Evolutionary conservation across 2,113 vertebrate genomes (phyloP).

Genomic region (Nipponia nippon): DNA sequence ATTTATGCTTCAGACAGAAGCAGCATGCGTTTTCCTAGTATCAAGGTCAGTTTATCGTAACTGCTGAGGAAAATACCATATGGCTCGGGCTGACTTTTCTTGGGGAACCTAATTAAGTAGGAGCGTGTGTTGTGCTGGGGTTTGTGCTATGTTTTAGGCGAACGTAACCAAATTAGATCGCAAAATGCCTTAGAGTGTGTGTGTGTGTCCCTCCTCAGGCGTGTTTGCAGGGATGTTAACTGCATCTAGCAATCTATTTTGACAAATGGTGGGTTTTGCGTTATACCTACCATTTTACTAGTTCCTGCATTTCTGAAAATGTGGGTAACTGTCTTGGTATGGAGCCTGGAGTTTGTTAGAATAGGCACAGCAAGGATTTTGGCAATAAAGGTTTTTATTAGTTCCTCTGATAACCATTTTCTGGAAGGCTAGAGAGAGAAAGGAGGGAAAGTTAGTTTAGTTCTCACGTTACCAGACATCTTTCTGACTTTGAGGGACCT

Average conservation of each 20-base stretch:
- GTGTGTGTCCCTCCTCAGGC: not conserved
- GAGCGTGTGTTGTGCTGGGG: not conserved
- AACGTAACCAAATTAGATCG: not conserved
- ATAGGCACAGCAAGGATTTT: not conserved
- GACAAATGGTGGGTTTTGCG: not conserved
- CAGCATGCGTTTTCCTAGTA: not conserved
- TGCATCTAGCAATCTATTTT: not conserved
- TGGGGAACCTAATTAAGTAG: not conserved
- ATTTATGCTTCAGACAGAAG: not conserved
- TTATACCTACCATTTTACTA: not conserved
- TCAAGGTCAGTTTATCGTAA: slow-evolving; percentile 58
- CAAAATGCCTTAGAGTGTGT: not conserved
- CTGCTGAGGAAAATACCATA: slow-evolving; percentile 45
- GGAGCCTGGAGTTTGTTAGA: not conserved
- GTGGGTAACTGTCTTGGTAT: not conserved
- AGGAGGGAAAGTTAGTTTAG: not conserved
- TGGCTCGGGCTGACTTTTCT: slow-evolving; percentile 24
- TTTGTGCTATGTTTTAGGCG: not conserved
- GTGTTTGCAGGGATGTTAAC: not conserved
- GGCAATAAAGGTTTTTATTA: not conserved
- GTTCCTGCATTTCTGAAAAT: not conserved
- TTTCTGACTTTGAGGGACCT: not conserved
- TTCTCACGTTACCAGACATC: not conserved
- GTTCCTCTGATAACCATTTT: not conserved
- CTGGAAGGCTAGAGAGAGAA: not conserved